Evolutionary conservation across 2,113 vertebrate species (phyloP), one percentile per base, ranked within the genome.

Genomic region (Paraplagusia blochii): DNA sequence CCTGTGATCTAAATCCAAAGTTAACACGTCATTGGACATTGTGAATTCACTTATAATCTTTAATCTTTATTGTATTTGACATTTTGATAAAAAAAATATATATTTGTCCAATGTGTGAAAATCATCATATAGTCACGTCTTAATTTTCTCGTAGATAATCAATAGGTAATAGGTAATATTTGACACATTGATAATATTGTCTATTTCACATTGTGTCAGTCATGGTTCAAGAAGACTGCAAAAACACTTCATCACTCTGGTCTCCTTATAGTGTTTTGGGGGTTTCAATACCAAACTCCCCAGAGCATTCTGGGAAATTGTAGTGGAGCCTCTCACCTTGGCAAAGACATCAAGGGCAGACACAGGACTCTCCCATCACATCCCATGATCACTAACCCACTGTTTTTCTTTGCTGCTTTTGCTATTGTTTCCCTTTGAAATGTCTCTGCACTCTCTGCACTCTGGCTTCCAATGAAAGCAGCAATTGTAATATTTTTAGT

Each of bases 401-500:
- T 88, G 84, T 80, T 84, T 85, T 77, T 85, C 73, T 77, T 58
- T 56, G 72, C 58, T 53, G 6, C 55, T 74, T 83, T 83, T 85
- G 70, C 74, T 83, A 76, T 86, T 88, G 75, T 88, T 81, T 85
- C 75, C 53, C 75, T 80, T 81, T 86, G 80, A 74, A 72, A 80
- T 63, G 52, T 83, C 79, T 77, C 79, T 68, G 75, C 70, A 53
- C 76, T 81, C 77, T 83, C 66, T 68, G 64, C 72, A 70, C 75
- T 72, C 81, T 87, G 84, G 86, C 81, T 76, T 80, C 85, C 77
- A 84, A 87, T 90, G 81, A 90, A 91, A 90, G 88, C 83, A 77
- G 61, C 36, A 77, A 86, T 89, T 90, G 88, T 90, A 90, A 88
- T 87, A 87, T 89, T 89, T 89, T 82, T 83, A 87, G 85, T 84